Conservation (phyloP, 2,888 invertebrate species). For the Anthoptus insignis region DNA sequence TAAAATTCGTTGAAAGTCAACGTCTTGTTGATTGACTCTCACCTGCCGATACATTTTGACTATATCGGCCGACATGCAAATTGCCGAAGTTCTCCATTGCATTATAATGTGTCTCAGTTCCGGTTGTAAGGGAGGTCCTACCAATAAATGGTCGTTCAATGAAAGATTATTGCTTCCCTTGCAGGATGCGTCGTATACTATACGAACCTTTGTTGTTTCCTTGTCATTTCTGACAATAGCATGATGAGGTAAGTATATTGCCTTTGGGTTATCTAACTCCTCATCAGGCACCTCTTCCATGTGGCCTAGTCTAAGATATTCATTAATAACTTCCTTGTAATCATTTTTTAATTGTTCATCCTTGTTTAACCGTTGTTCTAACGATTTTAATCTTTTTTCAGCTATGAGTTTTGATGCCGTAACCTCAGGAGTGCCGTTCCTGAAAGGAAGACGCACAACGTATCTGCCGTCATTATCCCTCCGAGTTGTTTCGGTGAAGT, state of each 20-base stretch:
- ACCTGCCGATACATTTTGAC: constrained; percentile 54
- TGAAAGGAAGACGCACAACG: constrained; percentile 20
- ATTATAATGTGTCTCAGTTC: constrained; percentile 51
- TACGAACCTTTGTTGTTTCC: too few species aligned
- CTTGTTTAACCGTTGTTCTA: constrained; percentile 39
- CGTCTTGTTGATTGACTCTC: constrained; percentile 32
- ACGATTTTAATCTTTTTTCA: constrained; percentile 40
- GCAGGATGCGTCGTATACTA: too few species aligned
- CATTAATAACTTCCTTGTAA: neutral
- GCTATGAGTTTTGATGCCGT: constrained; percentile 32
- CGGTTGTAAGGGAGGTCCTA: constrained; percentile 51
- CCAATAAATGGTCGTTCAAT: constrained; percentile 48
- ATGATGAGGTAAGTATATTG: constrained; percentile 64
- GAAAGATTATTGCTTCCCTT: constrained; percentile 37
- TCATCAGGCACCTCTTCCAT: too few species aligned
- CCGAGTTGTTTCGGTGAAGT: constrained; percentile 12
- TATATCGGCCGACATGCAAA: constrained; percentile 46
- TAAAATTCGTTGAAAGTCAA: constrained; percentile 41
- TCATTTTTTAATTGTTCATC: neutral
- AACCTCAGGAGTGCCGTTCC: too few species aligned
- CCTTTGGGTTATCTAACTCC: too few species aligned
- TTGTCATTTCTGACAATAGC: too few species aligned
- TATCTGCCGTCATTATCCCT: constrained; percentile 5
- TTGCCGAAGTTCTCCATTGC: constrained; percentile 45
- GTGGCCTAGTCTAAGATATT: too few species aligned